Base-by-base conservation (phyloP, 2,113 vertebrate species). In the Hepsetus odoe region DNA sequence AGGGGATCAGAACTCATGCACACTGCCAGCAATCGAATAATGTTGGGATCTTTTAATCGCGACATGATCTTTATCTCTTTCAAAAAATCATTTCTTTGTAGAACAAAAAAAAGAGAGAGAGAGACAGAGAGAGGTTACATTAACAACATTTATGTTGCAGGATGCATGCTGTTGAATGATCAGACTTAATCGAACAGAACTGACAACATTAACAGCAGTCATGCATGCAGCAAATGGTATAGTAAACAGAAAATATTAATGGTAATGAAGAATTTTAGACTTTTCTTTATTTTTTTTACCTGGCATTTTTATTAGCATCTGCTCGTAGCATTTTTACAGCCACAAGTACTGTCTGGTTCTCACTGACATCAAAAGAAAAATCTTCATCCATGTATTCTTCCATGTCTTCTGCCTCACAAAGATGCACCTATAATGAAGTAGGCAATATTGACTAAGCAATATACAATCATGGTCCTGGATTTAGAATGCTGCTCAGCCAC, bases 21-120 rank as follows among this genome's bases (percentile, higher is more conserved):
- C 86, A 99, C 98, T 0, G 95, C 98, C 74, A 99, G 88, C 75
- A 99, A 93, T 6, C 96, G 94, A 79, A 99, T 95, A 89, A 99
- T 99, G 90, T 99, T 99, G 32, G 98, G 96, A 85, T 99, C 97
- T 88, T 98, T 98, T 87, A 99, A 92, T 72, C 97, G 94, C 0
- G 97, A 97, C 97, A 99, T 99, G 90, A 99, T 99, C 92, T 98
- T 99, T 87, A 99, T 99, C 90, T 99, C 98, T 90, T 99, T 99
- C 80, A 99, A 93, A 87, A 99, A 99, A 91, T 99, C 98, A 81
- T 97, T 99, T 92, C 98, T 99, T 86, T 78, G 24, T 33, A 70
- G 32, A 26, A 68, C 4, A 40, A 32, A 61, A 35, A 35, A n/a
- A n/a, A n/a, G n/a, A n/a, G n/a, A n/a, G 14, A 11, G 16, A 30